phyloP scores from a whole-genome alignment of 1,140 invertebrate genomes.

The Archegozetes longisetosus region DNA sequence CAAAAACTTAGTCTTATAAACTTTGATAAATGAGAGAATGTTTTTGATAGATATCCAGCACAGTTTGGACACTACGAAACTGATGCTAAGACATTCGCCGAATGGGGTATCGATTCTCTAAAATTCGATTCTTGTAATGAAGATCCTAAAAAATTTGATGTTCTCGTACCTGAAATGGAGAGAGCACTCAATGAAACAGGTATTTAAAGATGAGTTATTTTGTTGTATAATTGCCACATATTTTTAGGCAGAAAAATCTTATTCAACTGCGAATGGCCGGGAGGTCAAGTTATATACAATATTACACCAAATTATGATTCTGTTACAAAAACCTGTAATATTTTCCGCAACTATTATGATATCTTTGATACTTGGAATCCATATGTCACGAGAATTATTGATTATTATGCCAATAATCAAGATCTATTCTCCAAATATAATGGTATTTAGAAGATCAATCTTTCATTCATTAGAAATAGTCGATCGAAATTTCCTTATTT shows the following conservation, averaged over 20 bases:
- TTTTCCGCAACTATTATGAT: conserved; percentile 44
- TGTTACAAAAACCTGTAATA: conserved; percentile 36
- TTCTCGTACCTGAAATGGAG: neutral
- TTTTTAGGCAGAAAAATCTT: conserved; percentile 25
- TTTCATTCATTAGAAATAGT: too few species aligned
- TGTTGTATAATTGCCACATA: neutral
- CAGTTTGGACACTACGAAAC: conserved; percentile 33
- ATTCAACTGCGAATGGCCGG: conserved; percentile 34
- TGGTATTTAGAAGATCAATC: conserved; percentile 24
- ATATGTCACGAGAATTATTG: conserved; percentile 35
- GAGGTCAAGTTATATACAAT: conserved; percentile 23
- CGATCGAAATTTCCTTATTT: too few species aligned
- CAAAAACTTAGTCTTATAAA: too few species aligned
- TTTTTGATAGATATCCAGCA: conserved; percentile 37
- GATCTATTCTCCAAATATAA: conserved; percentile 23
- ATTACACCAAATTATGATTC: conserved; percentile 6
- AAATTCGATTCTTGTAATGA: conserved; percentile 15
- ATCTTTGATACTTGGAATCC: conserved; percentile 37
- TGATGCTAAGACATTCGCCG: conserved; percentile 41
- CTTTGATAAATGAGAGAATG: conserved; percentile 40
- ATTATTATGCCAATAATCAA: conserved; percentile 35
- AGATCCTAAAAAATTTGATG: neutral
- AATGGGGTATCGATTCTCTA: conserved; percentile 26
- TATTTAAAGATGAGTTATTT: neutral
- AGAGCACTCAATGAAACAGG: neutral